A percentile compares a stretch with the other conserved stretches of the same genome.
phyloP scores from a whole-genome alignment of 2,113 vertebrate species.

The Syngnathus floridae region DNA sequence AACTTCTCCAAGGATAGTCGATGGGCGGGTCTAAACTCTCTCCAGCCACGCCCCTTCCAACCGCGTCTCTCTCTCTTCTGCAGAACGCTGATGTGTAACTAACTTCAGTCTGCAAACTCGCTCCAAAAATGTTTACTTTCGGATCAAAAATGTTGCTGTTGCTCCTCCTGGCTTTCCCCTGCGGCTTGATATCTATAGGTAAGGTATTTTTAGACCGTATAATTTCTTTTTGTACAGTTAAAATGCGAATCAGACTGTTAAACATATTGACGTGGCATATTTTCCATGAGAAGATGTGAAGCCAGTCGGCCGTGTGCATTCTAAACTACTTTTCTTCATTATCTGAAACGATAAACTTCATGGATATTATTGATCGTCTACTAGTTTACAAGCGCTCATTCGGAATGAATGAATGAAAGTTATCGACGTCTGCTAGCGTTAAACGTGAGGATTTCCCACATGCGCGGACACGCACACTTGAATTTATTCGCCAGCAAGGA shows the following conservation, averaged over 20 bases:
- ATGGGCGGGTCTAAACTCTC: not conserved
- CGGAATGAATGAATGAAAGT: conserved; percentile 17
- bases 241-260: not conserved
- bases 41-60: conserved; percentile 13
- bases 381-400: not conserved
- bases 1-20: not conserved
- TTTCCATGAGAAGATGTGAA: not conserved
- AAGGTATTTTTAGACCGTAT: conserved; percentile 16
- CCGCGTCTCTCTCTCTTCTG: conserved; percentile 23
- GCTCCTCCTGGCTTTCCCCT: conserved; percentile 65
- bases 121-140: conserved; percentile 57
- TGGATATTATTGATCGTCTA: not conserved
- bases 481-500: not conserved
- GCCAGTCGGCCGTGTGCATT: not conserved
- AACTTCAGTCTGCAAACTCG: conserved; percentile 12
- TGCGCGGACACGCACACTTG: too few species aligned
- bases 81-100: conserved; percentile 55
- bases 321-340: not conserved
- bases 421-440: not conserved
- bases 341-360: not conserved
- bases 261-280: conserved; percentile 53
- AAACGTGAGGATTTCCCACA: not conserved
- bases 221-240: not conserved
- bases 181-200: conserved; percentile 55
- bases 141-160: conserved; percentile 55